Base-by-base conservation (phyloP, 2,113 vertebrate genomes). In the Marmota flaviventris region DNA sequence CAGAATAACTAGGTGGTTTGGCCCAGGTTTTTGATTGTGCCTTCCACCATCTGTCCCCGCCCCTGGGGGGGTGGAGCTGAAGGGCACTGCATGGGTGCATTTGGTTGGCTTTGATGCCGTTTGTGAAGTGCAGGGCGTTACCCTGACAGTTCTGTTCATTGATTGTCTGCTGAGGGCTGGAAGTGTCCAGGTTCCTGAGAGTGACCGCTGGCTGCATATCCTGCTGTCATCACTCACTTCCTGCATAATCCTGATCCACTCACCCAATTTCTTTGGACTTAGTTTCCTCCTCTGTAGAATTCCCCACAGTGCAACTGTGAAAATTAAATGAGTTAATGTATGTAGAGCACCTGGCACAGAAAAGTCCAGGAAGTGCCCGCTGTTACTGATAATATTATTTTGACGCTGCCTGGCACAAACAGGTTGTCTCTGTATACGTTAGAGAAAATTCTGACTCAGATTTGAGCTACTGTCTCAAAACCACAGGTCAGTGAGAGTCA, bases 1-100 rank as follows among this genome's bases (percentile, higher is more conserved):
- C 27, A 37, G 45, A 10, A 58, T 42, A 25, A 4, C 1, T 0
- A 69, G 76, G 51, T 22, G 16, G n/a, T 65, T 76, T 20, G 22
- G 45, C n/a, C 25, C 42, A 34, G 39, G 2, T 56, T 29, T 45
- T 58, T 0, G 0, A n/a, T 25, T 22, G 67, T 39, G 0, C 13
- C 56, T 22, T 3, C 0, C 1, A 4, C 48, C 5, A 0, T 20
- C 17, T 77, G 8, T 14, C 24, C 13, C 18, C 14, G 24, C 18
- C 22, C 34, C 5, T 2, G 10, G 48, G 77, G 77, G 39, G 32
- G 10, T 3, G 4, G 13, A 56, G 25, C 91, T 2, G 29, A 27
- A 77, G 37, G 27, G 5, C 58, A 32, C 77, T 20, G 27, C 4
- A 8, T 14, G 24, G 34, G 18, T 89, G 79, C 13, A 0, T 85